A percentile compares a stretch with the other conserved stretches of the same genome.
phyloP scores from a whole-genome alignment of 2,888 invertebrate species.

The Drosophila affinis region DNA sequence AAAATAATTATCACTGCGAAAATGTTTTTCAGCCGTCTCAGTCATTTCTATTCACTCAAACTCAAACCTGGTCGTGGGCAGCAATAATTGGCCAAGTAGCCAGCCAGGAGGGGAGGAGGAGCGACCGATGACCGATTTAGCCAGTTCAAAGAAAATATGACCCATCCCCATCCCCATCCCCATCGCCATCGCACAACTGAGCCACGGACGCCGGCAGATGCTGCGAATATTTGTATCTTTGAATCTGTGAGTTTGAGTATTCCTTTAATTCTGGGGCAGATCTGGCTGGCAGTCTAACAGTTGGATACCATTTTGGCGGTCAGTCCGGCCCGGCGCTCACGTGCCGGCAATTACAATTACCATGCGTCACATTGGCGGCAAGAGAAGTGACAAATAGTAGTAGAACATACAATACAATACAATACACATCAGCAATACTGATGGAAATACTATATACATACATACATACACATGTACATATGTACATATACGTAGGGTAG shows the following conservation, averaged over 20 bases:
- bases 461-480: background rate
- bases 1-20: slow-evolving; percentile 46
- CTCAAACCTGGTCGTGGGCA: no score
- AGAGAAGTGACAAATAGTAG: slow-evolving; percentile 33
- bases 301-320: background rate
- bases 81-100: background rate
- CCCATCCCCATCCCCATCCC: background rate
- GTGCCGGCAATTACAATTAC: slow-evolving; percentile 42
- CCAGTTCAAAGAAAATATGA: no score
- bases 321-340: slow-evolving; percentile 18
- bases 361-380: slow-evolving; percentile 40
- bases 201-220: background rate
- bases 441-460: background rate
- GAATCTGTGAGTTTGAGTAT: background rate
- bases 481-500: background rate
- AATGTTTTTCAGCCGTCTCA: background rate
- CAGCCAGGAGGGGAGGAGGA: background rate
- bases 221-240: background rate
- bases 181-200: background rate
- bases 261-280: background rate
- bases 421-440: slow-evolving; percentile 1
- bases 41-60: no score
- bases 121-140: background rate
- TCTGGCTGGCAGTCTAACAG: background rate
- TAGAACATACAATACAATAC: background rate